A percentile compares a stretch with the other conserved stretches of the same genome.
phyloP scores from a whole-genome alignment of 2,113 vertebrate genomes.

The Siniperca chuatsi region DNA sequence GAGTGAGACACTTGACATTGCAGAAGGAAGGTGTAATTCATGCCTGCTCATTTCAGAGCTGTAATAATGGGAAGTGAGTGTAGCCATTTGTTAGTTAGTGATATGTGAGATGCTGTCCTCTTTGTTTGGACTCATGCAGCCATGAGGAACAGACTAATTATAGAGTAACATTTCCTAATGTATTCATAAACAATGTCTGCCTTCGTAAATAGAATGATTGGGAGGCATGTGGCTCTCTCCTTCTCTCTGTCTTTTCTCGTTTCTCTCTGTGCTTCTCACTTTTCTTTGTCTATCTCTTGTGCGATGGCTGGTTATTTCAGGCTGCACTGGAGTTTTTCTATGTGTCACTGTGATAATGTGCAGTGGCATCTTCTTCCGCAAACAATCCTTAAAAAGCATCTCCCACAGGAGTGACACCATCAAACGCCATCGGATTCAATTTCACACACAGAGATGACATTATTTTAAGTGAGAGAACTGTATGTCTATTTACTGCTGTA shows the following conservation, averaged over 20 bases:
- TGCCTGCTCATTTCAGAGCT: slow-evolving; percentile 44
- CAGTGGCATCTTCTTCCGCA: slow-evolving; percentile 43
- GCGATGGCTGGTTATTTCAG: slow-evolving; percentile 58
- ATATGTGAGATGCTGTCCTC: slow-evolving; percentile 51
- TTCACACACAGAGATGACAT: slow-evolving; percentile 39
- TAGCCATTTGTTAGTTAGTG: slow-evolving; percentile 59
- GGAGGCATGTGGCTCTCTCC: slow-evolving; percentile 37
- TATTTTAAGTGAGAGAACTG: slow-evolving; percentile 20
- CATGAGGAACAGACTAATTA: slow-evolving; percentile 69
- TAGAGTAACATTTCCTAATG: slow-evolving; percentile 64
- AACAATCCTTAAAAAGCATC: slow-evolving; percentile 64
- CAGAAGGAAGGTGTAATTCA: slow-evolving; percentile 45
- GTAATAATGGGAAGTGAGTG: slow-evolving; percentile 43
- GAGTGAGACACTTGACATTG: slow-evolving; percentile 45
- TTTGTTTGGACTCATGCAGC: slow-evolving; percentile 66
- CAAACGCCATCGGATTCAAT: slow-evolving; percentile 49
- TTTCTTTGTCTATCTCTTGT: slow-evolving; percentile 36
- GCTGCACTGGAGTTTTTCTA: slow-evolving; percentile 40
- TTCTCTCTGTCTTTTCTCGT: slow-evolving; percentile 12
- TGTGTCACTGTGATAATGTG: slow-evolving; percentile 62
- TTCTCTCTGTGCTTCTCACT: slow-evolving; percentile 25
- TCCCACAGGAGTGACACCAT: slow-evolving; percentile 44
- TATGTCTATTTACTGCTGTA: slow-evolving; percentile 3
- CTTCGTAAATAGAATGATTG: slow-evolving; percentile 63
- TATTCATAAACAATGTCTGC: slow-evolving; percentile 68